Percentiles rank a stretch among this genome's conserved stretches.
These are phyloP conservation scores for Aphaenogaster floridana DNA, from an alignment of 1,140 invertebrate species.

Conservation along the genomic window DNA sequence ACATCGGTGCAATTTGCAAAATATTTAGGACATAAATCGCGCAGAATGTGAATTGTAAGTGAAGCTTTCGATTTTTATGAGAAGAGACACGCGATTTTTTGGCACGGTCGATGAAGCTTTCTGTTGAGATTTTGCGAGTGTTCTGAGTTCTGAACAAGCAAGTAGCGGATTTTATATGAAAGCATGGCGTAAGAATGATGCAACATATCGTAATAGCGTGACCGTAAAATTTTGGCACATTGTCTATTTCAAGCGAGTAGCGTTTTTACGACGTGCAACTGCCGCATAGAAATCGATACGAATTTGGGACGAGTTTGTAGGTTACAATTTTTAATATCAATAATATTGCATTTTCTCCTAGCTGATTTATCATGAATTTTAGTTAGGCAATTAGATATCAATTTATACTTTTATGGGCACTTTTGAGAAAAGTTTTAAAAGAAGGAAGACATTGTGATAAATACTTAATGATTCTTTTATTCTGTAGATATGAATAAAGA, in stretches of 20 bases:
- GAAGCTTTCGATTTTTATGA: background rate
- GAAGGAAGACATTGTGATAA: background rate
- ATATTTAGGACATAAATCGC: background rate
- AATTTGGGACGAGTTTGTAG: background rate
- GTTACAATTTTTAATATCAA: background rate
- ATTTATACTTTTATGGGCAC: background rate
- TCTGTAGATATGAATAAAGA: background rate
- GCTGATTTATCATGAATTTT: background rate
- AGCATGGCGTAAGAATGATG: conserved; percentile 77
- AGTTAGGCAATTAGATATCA: background rate
- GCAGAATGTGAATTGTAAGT: background rate
- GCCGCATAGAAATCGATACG: conserved; percentile 57
- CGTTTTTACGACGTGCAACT: conserved; percentile 44
- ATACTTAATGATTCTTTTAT: conserved; percentile 17
- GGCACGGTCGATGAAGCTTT: conserved; percentile 3
- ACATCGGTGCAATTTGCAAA: background rate
- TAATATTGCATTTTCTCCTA: background rate
- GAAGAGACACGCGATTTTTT: background rate
- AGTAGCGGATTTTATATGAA: conserved; percentile 80
- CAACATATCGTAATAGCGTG: conserved; percentile 74
- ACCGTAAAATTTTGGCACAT: conserved; percentile 79
- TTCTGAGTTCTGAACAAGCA: conserved; percentile 72
- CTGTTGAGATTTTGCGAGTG: conserved; percentile 51
- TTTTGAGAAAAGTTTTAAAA: background rate
- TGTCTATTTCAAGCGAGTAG: conserved; percentile 82